Base-by-base conservation (phyloP, 2,797 vertebrate genomes). In the Pipistrellus kuhlii region DNA sequence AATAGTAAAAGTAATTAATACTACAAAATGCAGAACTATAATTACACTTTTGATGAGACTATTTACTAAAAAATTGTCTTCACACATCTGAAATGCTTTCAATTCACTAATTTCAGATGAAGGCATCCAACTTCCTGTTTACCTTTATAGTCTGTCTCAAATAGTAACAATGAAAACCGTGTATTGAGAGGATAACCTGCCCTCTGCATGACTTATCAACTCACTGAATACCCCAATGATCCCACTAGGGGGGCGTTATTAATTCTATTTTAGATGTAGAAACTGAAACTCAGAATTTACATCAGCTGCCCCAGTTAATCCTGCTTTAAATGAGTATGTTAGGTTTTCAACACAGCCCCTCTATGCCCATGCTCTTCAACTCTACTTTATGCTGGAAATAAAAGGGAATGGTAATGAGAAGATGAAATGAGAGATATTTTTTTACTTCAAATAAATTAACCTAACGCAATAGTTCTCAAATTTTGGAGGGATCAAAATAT, bases 31-130 rank as follows among this genome's bases (percentile, higher is more conserved):
- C 23, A 72, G 21, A 77, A 76, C 35, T 10, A 48, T 76, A 88
- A 89, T 68, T 66, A 76, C 8, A 78, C n/a, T n/a, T 73, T 51
- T 78, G 15, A 72, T 41, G 7, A 91, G 73, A 87, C 88, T 88
- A 82, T 35, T 92, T 94, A 32, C 51, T 88, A 71, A 69, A 90
- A 81, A 3, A 64, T 55, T 85, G 21, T n/a, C 55, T 85, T 93
- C 41, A 57, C 23, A 51, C 9, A 55, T 57, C 41, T 69, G 64
- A 95, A 82, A 72, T 55, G 51, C 46, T 88, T 93, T 62, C 21
- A 68, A 11, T 69, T 30, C 38, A 62, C 23, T 62, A 15, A 85
- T 73, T 92, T 72, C 66, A 94, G 27, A 27, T 2, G 55, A 91
- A 87, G 4, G 53, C 14, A 53, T 71, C 27, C 46, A 90, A 30